phyloP scores from a whole-genome alignment of 2,888 invertebrate species.

The Deilephila porcellus region DNA sequence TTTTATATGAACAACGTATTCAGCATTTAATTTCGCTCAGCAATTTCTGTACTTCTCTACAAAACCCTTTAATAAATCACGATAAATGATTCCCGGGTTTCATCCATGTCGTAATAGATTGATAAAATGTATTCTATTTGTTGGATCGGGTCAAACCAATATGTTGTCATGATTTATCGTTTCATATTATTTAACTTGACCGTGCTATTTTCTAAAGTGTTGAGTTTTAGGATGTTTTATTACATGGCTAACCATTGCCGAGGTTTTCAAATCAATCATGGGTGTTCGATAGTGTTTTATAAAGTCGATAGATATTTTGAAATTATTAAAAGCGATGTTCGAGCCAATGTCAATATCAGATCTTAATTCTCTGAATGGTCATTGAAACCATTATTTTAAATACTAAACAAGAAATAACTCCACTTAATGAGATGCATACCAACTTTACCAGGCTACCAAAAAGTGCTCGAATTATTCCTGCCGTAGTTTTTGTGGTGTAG shows the following conservation, averaged over 20 bases:
- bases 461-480: too few relatives aligned
- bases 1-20: not conserved
- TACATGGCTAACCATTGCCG: not conserved
- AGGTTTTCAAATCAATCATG: not conserved
- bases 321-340: too few relatives aligned
- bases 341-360: too few relatives aligned
- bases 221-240: not conserved
- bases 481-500: too few relatives aligned
- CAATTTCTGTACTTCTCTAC: not conserved
- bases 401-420: too few relatives aligned
- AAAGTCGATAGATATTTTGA: too few relatives aligned
- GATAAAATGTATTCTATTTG: slow-evolving; percentile 17
- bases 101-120: not conserved
- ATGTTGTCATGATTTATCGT: slow-evolving; percentile 18
- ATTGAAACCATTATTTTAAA: too few relatives aligned
- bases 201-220: not conserved
- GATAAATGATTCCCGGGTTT: not conserved
- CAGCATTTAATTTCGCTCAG: not conserved
- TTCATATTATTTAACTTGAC: slow-evolving; percentile 11
- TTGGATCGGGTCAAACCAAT: slow-evolving; percentile 17
- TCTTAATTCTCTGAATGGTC: too few relatives aligned
- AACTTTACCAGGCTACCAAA: too few relatives aligned
- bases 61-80: slow-evolving; percentile 12
- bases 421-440: too few relatives aligned
- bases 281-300: too few relatives aligned